Conservation (phyloP, 2,797 vertebrate species). For the Phrynocephalus guinanensis region DNA sequence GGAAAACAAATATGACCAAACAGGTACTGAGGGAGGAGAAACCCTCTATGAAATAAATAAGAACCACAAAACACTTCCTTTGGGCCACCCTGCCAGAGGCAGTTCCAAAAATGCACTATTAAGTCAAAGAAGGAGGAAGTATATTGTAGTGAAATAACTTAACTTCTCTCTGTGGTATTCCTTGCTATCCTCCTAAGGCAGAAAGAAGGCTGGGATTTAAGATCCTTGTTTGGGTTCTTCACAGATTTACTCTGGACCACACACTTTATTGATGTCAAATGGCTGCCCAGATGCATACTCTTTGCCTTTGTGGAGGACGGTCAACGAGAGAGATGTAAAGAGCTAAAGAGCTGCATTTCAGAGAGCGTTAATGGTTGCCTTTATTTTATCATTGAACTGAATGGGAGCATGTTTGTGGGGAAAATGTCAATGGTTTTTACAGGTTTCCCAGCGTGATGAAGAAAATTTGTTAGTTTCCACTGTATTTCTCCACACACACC, state of each 20-base stretch:
- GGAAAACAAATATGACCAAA: not conserved
- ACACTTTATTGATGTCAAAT: not conserved
- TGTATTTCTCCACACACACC: too few species aligned
- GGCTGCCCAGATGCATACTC: not conserved
- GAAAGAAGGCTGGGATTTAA: not conserved
- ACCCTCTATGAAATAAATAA: not conserved
- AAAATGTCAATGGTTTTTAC: too few species aligned
- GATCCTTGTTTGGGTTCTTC: not conserved
- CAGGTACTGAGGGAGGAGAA: not conserved
- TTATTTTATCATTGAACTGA: too few species aligned
- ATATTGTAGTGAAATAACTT: not conserved
- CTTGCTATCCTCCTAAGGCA: not conserved
- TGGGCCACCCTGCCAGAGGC: conserved; percentile 29
- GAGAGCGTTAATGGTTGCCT: too few species aligned
- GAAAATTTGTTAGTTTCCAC: too few species aligned
- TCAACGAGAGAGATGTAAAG: not conserved
- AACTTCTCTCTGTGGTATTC: not conserved
- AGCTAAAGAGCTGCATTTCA: not conserved
- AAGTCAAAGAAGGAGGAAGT: not conserved
- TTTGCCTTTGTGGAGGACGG: not conserved
- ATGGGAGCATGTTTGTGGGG: too few species aligned
- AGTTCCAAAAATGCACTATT: not conserved
- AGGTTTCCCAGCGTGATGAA: too few species aligned
- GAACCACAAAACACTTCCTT: conserved; percentile 38
- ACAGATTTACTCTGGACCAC: not conserved